Evolutionary conservation across 1,140 invertebrate genomes (phyloP), one percentile per base, ranked within the genome.

Genomic region (Melipona quadrifasciata): DNA sequence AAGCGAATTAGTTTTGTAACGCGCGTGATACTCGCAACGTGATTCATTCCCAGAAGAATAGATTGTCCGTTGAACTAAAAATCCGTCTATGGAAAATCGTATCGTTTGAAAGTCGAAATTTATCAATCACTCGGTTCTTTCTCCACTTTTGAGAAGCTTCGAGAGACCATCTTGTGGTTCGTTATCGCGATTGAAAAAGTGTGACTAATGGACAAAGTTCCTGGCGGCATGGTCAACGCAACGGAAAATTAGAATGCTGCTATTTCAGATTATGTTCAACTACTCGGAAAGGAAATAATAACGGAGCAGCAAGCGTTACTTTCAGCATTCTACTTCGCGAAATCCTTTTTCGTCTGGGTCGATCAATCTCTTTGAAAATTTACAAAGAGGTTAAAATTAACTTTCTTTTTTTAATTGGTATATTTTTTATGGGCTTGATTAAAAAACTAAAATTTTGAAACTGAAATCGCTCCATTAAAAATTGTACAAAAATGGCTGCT

Each of bases 211-310:
- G 61, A 31, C n/a, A 17, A 58, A 57, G 34, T 79, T 79, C 21
- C 51, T 34, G 21, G 31, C 39, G 70, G 11, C 51, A n/a, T 21
- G 24, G 64, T 2, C 67, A 58, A 57, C 19, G 2, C 6, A 34
- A 27, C 12, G 34, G 75, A 78, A 82, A 82, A 82, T 67, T 82
- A 55, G 27, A 31, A 17, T 19, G 31, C 24, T 27, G 34, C 6
- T n/a, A 19, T 75, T 51, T 67, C 57, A 34, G 24, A 76, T 55
- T 76, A 67, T 65, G 61, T 53, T 65, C 73, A 64, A 76, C 72
- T 76, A 53, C 21, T 73, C 24, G 58, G 39, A 74, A 82, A 64
- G 34, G 12, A 80, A 34, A 51, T 80, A 47, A 79, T 24, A 53
- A 16, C 17, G 6, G 47, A 1, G 2, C 24, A 51, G 16, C 2